These are phyloP conservation scores for Brachionichthys hirsutus DNA, from an alignment of 2,113 vertebrate species.

Conservation along the genomic window DNA sequence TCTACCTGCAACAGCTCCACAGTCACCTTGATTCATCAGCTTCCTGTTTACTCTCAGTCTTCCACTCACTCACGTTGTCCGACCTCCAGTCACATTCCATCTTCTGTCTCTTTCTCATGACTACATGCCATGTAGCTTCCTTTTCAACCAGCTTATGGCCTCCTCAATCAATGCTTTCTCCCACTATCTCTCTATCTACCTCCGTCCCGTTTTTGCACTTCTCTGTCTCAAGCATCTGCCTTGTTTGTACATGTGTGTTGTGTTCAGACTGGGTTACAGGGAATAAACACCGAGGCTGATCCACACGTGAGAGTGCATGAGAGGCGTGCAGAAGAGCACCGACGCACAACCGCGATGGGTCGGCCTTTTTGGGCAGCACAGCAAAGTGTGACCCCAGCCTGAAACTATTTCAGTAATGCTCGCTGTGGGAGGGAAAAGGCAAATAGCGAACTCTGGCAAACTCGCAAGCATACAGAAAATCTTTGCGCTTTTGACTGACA, in stretches of 20 bases:
- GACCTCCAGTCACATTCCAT: constrained; percentile 3
- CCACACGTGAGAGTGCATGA: background rate
- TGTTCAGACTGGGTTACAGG: background rate
- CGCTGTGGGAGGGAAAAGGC: constrained; percentile 46
- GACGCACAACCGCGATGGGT: constrained; percentile 19
- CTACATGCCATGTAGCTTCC: constrained; percentile 10
- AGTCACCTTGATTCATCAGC: constrained; percentile 41
- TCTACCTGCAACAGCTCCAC: background rate
- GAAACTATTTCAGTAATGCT: constrained; percentile 68
- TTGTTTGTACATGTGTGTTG: constrained; percentile 13
- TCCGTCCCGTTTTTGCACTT: constrained; percentile 36
- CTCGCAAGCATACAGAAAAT: constrained; percentile 12
- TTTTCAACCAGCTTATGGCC: constrained; percentile 39
- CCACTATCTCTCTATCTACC: background rate
- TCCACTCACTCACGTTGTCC: constrained; percentile 4
- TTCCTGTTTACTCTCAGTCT: constrained; percentile 19
- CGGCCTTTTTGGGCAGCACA: constrained; percentile 64
- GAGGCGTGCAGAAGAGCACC: constrained; percentile 9
- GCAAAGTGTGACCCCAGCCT: constrained; percentile 56
- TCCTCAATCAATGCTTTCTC: constrained; percentile 53
- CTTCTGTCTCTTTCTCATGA: constrained; percentile 26
- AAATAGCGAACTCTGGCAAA: constrained; percentile 28
- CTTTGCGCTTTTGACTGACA: constrained; percentile 34
- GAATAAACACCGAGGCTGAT: constrained; percentile 16
- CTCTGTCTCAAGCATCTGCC: constrained; percentile 21